Conservation (phyloP, 2,113 vertebrate species). For the Camarhynchus parvulus region DNA sequence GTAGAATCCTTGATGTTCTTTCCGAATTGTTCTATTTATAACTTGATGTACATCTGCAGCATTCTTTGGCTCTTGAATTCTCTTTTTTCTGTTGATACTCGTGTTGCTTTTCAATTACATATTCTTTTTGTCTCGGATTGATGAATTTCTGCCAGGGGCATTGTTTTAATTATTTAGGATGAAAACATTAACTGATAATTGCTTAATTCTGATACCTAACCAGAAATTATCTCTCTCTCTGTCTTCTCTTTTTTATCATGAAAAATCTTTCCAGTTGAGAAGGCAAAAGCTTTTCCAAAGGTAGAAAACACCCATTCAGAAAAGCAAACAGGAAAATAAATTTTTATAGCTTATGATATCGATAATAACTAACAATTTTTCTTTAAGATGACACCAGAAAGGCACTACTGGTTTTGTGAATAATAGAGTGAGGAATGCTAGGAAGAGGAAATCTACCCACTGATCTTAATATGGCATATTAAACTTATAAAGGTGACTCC, state of each 20-base stretch:
- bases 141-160: background rate
- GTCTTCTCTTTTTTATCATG: background rate
- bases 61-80: background rate
- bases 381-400: background rate
- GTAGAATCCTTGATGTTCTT: background rate
- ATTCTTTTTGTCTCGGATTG: background rate
- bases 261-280: background rate
- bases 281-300: background rate
- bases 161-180: slow-evolving; percentile 4
- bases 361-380: background rate
- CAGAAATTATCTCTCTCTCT: background rate
- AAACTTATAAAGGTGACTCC: background rate
- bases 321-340: background rate
- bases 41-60: background rate
- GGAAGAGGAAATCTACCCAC: background rate
- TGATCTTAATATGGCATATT: background rate
- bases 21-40: background rate
- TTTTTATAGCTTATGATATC: background rate
- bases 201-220: background rate
- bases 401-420: background rate
- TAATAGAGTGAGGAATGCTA: background rate
- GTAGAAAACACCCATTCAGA: background rate
- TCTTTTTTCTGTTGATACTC: background rate
- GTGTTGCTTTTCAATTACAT: background rate
- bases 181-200: background rate